Percentiles rank a stretch among this genome's conserved stretches.
Evolutionary conservation across 2,797 vertebrate genomes (phyloP).

Genomic region (Echeneis naucrates): DNA sequence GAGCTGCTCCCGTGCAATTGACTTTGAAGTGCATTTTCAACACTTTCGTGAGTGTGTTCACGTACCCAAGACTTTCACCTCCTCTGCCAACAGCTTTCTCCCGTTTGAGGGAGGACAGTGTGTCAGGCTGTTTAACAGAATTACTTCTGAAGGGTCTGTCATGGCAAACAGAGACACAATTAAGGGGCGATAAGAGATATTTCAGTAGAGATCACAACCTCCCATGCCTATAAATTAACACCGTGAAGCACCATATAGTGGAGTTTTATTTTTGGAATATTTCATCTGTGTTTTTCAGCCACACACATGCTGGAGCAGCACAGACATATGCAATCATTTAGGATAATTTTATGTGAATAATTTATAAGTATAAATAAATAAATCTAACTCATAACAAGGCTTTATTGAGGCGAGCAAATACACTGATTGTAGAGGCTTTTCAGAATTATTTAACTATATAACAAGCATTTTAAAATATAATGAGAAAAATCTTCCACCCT

Average conservation of each 20-base stretch:
- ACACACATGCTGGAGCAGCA: not conserved
- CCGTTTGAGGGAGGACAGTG: constrained; percentile 51
- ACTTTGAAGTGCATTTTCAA: constrained; percentile 77
- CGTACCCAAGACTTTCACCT: constrained; percentile 61
- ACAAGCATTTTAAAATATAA: constrained; percentile 11
- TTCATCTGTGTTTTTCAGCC: not conserved
- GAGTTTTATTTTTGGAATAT: constrained; percentile 4
- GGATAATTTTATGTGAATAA: constrained; percentile 20
- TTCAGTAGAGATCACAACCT: not conserved
- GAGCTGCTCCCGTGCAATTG: constrained; percentile 66
- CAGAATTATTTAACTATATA: not conserved
- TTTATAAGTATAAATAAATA: constrained; percentile 23
- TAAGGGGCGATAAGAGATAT: constrained; percentile 4
- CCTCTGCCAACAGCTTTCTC: constrained; percentile 54
- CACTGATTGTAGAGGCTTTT: not conserved
- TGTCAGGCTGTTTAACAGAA: constrained; percentile 60
- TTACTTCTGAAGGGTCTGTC: constrained; percentile 55
- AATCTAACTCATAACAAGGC: not conserved
- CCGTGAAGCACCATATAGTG: not conserved
- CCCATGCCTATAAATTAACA: not conserved
- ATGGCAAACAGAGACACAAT: constrained; percentile 43
- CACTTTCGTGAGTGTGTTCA: constrained; percentile 56
- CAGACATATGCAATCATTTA: not conserved
- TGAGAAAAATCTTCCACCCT: constrained; percentile 1
- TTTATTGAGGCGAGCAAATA: constrained; percentile 14